A percentile compares a stretch with the other conserved stretches of the same genome.
phyloP scores from a whole-genome alignment of 2,888 invertebrate species.

The Drosophila putrida region DNA sequence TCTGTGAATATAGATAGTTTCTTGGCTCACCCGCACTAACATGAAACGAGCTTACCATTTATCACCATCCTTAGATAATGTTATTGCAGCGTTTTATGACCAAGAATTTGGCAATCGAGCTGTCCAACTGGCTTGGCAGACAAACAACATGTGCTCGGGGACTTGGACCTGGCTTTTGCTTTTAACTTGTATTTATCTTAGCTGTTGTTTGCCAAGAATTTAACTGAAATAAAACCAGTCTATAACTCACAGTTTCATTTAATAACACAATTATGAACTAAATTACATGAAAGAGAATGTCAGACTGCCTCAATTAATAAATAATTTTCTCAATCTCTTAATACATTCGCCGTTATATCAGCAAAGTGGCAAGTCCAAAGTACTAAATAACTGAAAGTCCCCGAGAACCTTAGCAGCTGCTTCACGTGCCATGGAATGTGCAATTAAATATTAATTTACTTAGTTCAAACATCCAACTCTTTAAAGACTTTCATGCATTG shows the following conservation, averaged over 20 bases:
- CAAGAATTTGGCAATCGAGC: constrained; percentile 47
- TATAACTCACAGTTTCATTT: constrained; percentile 13
- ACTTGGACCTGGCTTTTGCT: background rate
- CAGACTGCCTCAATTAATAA: constrained; percentile 55
- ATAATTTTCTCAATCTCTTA: constrained; percentile 47
- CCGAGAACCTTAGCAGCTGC: constrained; percentile 56
- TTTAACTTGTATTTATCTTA: background rate
- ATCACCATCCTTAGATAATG: constrained; percentile 62
- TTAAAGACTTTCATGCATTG: constrained; percentile 10
- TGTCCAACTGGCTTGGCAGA: constrained; percentile 28
- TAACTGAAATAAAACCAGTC: constrained; percentile 20
- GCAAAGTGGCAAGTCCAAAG: constrained; percentile 10
- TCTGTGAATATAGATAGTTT: constrained; percentile 33
- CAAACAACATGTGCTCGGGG: constrained; percentile 2
- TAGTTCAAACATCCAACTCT: constrained; percentile 11
- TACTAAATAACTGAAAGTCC: background rate
- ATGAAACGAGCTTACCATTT: constrained; percentile 13
- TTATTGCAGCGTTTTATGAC: constrained; percentile 15
- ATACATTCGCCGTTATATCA: constrained; percentile 38
- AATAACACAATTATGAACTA: constrained; percentile 36
- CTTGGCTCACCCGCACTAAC: constrained; percentile 46
- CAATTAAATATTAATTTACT: constrained; percentile 35
- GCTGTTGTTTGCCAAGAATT: background rate
- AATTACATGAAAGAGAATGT: constrained; percentile 59
- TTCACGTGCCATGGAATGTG: constrained; percentile 24